phyloP scores from a whole-genome alignment of 1,140 invertebrate genomes.

The Pseudoatta argentina region DNA sequence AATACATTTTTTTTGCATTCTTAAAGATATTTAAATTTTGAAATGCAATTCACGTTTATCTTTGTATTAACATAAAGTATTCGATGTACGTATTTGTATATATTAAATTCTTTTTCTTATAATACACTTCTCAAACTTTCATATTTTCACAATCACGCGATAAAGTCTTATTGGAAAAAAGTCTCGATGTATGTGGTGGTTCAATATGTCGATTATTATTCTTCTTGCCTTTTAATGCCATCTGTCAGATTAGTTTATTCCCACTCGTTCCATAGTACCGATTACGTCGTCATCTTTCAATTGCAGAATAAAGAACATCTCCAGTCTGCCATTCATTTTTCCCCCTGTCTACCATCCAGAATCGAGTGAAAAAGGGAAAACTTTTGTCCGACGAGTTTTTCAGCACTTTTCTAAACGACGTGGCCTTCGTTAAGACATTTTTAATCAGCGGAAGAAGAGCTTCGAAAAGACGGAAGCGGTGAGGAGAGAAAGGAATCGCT shows the following conservation, averaged over 20 bases:
- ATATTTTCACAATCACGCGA: not conserved
- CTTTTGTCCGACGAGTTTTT: slow-evolving; percentile 70
- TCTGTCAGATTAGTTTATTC: slow-evolving; percentile 42
- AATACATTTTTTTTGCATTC: not conserved
- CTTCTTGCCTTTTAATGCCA: slow-evolving; percentile 31
- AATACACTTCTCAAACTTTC: not conserved
- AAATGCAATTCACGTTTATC: not conserved
- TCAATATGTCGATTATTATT: slow-evolving; percentile 56
- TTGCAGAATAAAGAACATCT: slow-evolving; percentile 58
- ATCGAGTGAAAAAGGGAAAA: slow-evolving; percentile 63
- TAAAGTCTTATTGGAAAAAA: not conserved
- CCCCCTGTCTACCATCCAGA: not conserved
- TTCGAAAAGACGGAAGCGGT: slow-evolving; percentile 25
- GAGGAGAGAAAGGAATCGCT: not conserved
- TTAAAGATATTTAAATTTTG: not conserved
- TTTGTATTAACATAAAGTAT: not conserved
- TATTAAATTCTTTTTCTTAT: not conserved
- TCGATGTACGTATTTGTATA: not conserved
- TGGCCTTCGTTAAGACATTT: slow-evolving; percentile 78
- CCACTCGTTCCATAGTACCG: slow-evolving; percentile 8
- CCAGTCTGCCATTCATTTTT: slow-evolving; percentile 22
- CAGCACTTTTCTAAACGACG: slow-evolving; percentile 76
- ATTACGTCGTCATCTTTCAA: slow-evolving; percentile 58
- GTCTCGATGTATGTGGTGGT: slow-evolving; percentile 17
- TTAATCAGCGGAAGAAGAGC: slow-evolving; percentile 73